These are phyloP conservation scores for Chrosomus eos DNA, from an alignment of 2,797 vertebrate genomes.

Conservation along the genomic window DNA sequence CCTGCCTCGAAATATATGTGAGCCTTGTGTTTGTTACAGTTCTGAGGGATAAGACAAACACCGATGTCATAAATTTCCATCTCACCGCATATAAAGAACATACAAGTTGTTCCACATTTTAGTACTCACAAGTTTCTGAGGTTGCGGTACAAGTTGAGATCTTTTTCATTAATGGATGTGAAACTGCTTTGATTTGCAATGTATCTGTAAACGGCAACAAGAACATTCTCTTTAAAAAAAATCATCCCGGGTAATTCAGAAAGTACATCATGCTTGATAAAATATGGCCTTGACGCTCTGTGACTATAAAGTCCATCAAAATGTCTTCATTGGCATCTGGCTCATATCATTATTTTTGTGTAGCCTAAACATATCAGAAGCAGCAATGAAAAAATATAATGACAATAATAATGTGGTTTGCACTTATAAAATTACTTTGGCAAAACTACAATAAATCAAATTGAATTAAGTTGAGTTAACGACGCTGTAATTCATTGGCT, in stretches of 20 bases:
- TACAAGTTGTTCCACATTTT: background rate
- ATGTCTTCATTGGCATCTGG: no score
- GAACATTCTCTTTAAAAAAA: background rate
- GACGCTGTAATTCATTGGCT: background rate
- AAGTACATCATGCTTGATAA: background rate
- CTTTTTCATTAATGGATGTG: conserved; percentile 92
- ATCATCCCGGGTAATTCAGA: background rate
- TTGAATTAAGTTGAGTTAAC: background rate
- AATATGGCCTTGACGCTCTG: background rate
- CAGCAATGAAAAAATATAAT: background rate
- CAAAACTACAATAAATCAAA: background rate
- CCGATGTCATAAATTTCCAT: background rate
- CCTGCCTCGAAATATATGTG: conserved; percentile 87
- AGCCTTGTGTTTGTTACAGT: conserved; percentile 93
- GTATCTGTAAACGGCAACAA: conserved; percentile 79
- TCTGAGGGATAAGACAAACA: conserved; percentile 74
- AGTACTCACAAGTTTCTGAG: conserved; percentile 94
- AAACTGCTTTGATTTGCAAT: conserved; percentile 92
- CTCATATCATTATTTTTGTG: background rate
- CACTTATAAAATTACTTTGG: background rate
- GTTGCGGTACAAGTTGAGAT: conserved; percentile 89
- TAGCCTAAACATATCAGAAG: background rate
- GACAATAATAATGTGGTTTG: background rate
- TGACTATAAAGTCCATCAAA: background rate
- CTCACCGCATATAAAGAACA: background rate